Conservation (phyloP, 2,113 vertebrate genomes). For the Hymenochirus boettgeri region DNA sequence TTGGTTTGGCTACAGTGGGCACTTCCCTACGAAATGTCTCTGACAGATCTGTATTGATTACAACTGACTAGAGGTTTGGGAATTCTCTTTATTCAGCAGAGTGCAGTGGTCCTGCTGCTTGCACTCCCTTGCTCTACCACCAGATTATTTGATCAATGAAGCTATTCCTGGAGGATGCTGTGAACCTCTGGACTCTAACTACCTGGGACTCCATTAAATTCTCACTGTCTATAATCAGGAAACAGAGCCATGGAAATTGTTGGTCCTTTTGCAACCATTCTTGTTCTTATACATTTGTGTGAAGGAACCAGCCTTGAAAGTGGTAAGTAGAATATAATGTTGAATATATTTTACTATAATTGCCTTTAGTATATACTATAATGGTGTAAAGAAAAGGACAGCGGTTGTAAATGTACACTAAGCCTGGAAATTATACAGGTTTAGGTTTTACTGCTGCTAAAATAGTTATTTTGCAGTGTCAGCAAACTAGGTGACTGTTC, state of each 20-base stretch:
- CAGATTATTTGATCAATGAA: constrained; percentile 9
- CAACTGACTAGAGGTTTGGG: background rate
- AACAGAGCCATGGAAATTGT: constrained; percentile 16
- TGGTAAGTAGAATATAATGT: constrained; percentile 23
- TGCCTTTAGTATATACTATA: too few species aligned
- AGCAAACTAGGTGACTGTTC: too few species aligned
- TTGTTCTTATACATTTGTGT: constrained; percentile 11
- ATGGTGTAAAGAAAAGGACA: too few species aligned
- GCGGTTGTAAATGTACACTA: too few species aligned
- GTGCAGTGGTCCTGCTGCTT: background rate
- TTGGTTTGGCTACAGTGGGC: constrained; percentile 28
- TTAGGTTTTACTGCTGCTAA: too few species aligned
- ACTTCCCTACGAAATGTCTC: constrained; percentile 18
- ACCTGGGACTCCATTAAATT: background rate
- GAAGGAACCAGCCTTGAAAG: constrained; percentile 31
- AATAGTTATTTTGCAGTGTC: too few species aligned
- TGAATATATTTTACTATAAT: too few species aligned
- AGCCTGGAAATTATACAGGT: too few species aligned
- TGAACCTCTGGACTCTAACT: constrained; percentile 11
- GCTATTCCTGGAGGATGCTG: constrained; percentile 6
- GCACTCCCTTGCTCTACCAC: background rate
- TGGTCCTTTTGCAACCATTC: background rate
- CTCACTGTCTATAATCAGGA: background rate
- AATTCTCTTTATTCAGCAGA: constrained; percentile 5
- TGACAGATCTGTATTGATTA: constrained; percentile 35